phyloP scores from a whole-genome alignment of 2,797 vertebrate species.

The Acanthurus leucopareius region DNA sequence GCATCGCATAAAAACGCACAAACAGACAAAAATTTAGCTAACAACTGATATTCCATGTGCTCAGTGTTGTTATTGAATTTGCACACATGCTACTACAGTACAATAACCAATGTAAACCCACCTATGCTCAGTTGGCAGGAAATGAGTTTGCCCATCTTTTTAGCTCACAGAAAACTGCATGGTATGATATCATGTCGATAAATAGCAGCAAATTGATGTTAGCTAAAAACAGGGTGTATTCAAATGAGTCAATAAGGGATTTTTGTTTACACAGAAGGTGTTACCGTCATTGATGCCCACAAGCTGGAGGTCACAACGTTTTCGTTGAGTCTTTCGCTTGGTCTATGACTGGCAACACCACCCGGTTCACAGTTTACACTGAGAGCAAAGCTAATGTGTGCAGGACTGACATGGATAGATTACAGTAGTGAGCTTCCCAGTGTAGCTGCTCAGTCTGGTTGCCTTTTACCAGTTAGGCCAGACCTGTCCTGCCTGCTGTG shows the following conservation, averaged over 20 bases:
- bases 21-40: neutral
- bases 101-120: neutral
- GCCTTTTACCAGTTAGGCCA: conserved; percentile 73
- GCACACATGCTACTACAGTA: neutral
- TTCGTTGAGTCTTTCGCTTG: neutral
- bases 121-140: neutral
- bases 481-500: conserved; percentile 59
- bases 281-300: conserved; percentile 5
- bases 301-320: conserved; percentile 45
- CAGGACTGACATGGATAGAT: conserved; percentile 37
- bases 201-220: conserved; percentile 12
- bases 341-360: conserved; percentile 10
- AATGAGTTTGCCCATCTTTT: neutral
- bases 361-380: conserved; percentile 11
- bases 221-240: conserved; percentile 55
- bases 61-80: neutral
- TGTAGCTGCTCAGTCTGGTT: conserved; percentile 57
- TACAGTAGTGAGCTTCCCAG: conserved; percentile 35
- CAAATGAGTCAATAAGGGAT: conserved; percentile 39
- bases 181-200: neutral
- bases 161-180: neutral
- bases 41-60: neutral
- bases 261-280: conserved; percentile 43
- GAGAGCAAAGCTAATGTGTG: conserved; percentile 40
- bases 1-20: neutral